Percentiles rank a stretch among this genome's conserved stretches.
Evolutionary conservation across 2,113 vertebrate species (phyloP).

Genomic region (Cisticola juncidis): DNA sequence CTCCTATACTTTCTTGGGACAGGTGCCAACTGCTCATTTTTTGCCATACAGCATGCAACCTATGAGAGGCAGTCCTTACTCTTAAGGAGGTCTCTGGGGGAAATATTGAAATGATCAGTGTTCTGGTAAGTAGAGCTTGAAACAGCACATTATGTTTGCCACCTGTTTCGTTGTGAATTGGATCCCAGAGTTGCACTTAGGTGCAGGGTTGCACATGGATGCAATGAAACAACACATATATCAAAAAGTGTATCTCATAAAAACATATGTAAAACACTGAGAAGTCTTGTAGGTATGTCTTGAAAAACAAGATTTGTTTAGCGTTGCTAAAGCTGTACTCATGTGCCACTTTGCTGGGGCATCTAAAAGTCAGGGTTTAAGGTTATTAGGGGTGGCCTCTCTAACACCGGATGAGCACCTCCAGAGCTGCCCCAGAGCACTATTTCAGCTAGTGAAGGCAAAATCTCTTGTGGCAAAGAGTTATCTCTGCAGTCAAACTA

Average conservation of each 20-base stretch:
- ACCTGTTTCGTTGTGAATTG: background rate
- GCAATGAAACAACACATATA: background rate
- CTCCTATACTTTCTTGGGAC: background rate
- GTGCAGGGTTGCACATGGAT: background rate
- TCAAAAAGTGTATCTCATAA: background rate
- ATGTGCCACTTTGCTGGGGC: background rate
- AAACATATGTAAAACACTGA: background rate
- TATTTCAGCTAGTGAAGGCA: background rate
- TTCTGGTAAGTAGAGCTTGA: background rate
- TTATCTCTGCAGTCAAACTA: background rate
- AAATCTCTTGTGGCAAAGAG: background rate
- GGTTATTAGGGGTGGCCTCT: background rate
- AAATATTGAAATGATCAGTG: background rate
- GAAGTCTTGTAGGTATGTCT: background rate
- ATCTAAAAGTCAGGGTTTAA: background rate
- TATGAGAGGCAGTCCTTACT: background rate
- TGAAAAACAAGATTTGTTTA: background rate
- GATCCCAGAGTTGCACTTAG: background rate
- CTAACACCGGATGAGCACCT: background rate
- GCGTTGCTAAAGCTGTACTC: background rate
- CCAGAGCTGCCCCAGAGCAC: background rate
- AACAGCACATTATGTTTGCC: background rate
- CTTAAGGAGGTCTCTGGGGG: background rate
- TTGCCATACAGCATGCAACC: background rate
- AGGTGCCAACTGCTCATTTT: background rate